Percentiles rank a stretch among this genome's conserved stretches.
Conservation (phyloP, 2,113 vertebrate genomes). For the Benitochromis conjunctus region DNA sequence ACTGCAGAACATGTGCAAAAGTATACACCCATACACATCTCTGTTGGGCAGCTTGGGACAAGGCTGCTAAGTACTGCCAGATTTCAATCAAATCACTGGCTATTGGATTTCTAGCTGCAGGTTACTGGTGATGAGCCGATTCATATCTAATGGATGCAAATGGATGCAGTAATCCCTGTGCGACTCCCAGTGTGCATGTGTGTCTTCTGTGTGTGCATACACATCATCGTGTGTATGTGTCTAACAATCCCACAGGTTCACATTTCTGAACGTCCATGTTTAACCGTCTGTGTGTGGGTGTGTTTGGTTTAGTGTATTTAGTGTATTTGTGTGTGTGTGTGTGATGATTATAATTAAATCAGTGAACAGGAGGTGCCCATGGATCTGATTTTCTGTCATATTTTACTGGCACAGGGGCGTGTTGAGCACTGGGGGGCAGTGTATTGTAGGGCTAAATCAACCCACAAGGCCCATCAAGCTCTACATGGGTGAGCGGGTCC, state of each 20-base stretch:
- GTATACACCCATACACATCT: slow-evolving; percentile 1
- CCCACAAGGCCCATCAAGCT: neutral
- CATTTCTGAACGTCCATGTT: neutral
- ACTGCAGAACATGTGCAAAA: neutral
- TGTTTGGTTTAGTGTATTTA: neutral
- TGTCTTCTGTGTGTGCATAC: neutral
- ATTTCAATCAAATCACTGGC: slow-evolving; percentile 45
- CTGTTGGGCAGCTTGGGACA: slow-evolving; percentile 11
- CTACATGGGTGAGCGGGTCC: slow-evolving; percentile 27
- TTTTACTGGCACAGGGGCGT: slow-evolving; percentile 19
- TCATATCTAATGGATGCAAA: slow-evolving; percentile 61
- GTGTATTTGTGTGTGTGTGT: neutral
- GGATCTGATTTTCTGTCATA: slow-evolving; percentile 24
- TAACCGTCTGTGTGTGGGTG: neutral
- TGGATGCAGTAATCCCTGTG: slow-evolving; percentile 38
- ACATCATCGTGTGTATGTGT: neutral
- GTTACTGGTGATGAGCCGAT: slow-evolving; percentile 60
- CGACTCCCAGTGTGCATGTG: neutral
- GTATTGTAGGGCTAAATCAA: slow-evolving; percentile 34
- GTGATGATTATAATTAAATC: slow-evolving; percentile 20
- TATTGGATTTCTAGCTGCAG: slow-evolving; percentile 69
- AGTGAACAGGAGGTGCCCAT: slow-evolving; percentile 29
- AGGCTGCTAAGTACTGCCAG: slow-evolving; percentile 44
- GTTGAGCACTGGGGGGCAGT: slow-evolving; percentile 66
- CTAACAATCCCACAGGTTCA: neutral